Evolutionary conservation across 2,797 vertebrate species (phyloP), one percentile per base, ranked within the genome.

Genomic region (Paedocypris micromegethes): DNA sequence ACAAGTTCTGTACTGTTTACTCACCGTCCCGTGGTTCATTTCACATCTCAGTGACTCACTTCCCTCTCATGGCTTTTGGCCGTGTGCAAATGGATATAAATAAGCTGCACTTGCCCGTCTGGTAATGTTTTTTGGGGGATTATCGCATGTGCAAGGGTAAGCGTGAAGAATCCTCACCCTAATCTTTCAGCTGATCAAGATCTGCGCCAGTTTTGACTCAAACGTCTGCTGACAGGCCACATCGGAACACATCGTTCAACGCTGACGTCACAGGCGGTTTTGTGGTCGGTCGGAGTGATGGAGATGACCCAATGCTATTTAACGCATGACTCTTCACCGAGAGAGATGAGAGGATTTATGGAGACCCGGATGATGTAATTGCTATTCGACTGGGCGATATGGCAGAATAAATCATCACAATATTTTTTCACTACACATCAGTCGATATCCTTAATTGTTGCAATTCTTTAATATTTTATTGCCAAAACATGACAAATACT

Each of bases 11-110:
- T 50, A 63, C 52, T 58, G 66, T 73, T 68, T 73, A 49, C 72
- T 58, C 66, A 73, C 50, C 23, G 41, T 64, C 59, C 23, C 48
- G 60, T 69, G 72, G 59, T 64, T 49, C 60, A 69, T 73, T 73
- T 68, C 60, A 59, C 72, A 64, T 64, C 37, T 42, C 5, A 2
- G n/a, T 51, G 61, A 50, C 52, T 63, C 44, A 64, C 41, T 60
- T 68, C 57, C 66, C 51, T 8, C 1, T 3, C 56, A 23, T 39
- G 39, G 43, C 45, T 41, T 4, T 38, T 0, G 37, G 44, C 42
- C 37, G n/a, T 39, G 38, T n/a, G 23, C 57, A 41, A 40, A 66
- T 37, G 64, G 64, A 5, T 5, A 45, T 8, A 56, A 9, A 53
- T 50, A 58, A 47, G 60, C 48, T 47, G 38, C 43, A 70, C 64